Base-by-base conservation (phyloP, 2,888 invertebrate genomes). In the Chorisops tibialis region DNA sequence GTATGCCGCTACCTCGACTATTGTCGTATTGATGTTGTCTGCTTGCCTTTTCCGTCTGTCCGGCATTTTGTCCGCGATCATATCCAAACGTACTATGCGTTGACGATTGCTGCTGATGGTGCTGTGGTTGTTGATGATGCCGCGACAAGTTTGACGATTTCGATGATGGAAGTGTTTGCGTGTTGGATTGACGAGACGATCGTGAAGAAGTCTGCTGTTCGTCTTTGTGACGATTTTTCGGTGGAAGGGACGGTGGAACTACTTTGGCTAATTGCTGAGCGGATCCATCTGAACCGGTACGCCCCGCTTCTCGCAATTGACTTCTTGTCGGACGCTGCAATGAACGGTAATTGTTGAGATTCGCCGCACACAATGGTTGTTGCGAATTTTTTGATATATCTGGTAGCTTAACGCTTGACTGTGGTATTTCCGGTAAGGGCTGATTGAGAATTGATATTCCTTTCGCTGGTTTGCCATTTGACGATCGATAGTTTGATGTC, bases 321-420 rank as follows among this genome's bases (percentile, higher is more conserved):
- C 56, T 58, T 50, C 60, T 54, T 35, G 75, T 72, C 0, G 84
- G 84, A 0, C 84, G 77, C 69, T 84, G 84, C 49, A 84, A 73
- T 21, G 84, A 84, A 47, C 85, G 79, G 72, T 85, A 85, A 68
- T 85, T 83, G 37, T 77, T 76, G 5, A 84, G 72, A 56, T 83
- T 78, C 45, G 79, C 75, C 4, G 77, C 78, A 61, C 76, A 78
- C 22, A 79, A 67, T 18, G 78, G 78, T 66, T 78, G 78, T 52
- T 76, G 72, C n/a, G 74, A 73, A 63, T 76, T 78, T 68, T 78
- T 77, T 2, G 77, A 70, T 58, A 69, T 67, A 47, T 68, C 67
- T 11, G 62, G 64, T 16, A 66, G 19, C 61, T 67, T 65, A 11
- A 65, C 48, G 7, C 54, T 49, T 16, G 65, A 47, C 21, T 73